A percentile compares a stretch with the other conserved stretches of the same genome.
These are phyloP conservation scores for Tinamus major DNA, from an alignment of 2,797 vertebrate genomes.

Conservation along the genomic window DNA sequence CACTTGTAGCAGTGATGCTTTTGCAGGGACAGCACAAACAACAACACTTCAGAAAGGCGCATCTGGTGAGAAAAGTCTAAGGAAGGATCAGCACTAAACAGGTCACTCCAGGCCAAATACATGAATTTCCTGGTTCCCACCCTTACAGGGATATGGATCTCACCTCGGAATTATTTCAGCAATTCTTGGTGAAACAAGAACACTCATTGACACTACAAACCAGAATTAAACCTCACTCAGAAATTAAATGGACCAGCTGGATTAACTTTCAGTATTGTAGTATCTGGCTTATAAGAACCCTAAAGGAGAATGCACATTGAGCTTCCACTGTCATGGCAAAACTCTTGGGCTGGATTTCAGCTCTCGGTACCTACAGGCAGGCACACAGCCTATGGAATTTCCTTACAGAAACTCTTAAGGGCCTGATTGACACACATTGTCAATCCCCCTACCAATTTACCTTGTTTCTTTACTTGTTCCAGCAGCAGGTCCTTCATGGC, in stretches of 20 bases:
- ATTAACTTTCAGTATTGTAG: background rate
- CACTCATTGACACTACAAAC: background rate
- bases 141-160: background rate
- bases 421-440: fast-evolving
- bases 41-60: background rate
- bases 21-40: background rate
- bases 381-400: background rate
- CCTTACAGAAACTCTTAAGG: background rate
- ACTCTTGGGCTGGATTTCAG: background rate
- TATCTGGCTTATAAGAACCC: background rate
- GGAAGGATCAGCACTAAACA: background rate
- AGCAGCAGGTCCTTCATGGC: constrained; percentile 84
- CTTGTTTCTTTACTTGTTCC: constrained; percentile 84
- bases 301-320: background rate
- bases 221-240: constrained; percentile 1
- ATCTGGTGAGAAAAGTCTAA: background rate
- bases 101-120: background rate
- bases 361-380: background rate
- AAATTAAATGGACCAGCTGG: background rate
- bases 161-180: background rate
- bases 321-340: background rate
- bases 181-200: background rate
- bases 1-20: background rate
- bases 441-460: constrained; percentile 17
- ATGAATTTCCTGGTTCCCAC: background rate